Evolutionary conservation across 2,888 invertebrate species (phyloP).

Genomic region (Stenichneumon culpator): DNA sequence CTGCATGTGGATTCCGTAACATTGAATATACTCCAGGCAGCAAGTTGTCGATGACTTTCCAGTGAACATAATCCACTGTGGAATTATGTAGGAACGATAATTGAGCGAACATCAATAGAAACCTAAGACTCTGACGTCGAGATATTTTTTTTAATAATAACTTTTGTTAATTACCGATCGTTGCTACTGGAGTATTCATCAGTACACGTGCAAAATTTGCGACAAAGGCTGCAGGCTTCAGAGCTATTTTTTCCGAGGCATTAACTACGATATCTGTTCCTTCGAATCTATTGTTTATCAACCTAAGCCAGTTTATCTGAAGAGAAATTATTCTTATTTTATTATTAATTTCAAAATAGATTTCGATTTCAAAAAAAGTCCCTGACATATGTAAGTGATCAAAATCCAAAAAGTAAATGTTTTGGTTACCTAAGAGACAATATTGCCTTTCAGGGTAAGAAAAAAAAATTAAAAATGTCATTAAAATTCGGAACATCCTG

Average conservation of each 20-base stretch:
- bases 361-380: background rate
- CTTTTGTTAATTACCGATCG: constrained; percentile 13
- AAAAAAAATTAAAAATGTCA: too few relatives aligned
- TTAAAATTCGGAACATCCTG: too few relatives aligned
- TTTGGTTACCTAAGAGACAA: too few relatives aligned
- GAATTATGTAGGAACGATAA: background rate
- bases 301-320: constrained; percentile 11
- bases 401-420: too few relatives aligned
- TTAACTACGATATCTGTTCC: constrained; percentile 12
- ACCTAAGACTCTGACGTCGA: background rate
- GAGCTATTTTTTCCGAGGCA: background rate
- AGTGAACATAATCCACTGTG: constrained; percentile 31
- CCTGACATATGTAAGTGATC: too few relatives aligned
- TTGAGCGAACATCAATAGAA: background rate
- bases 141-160: background rate
- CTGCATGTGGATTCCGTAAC: background rate
- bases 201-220: background rate
- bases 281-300: background rate
- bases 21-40: background rate
- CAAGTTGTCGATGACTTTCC: background rate
- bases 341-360: background rate
- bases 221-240: background rate
- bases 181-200: background rate
- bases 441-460: too few relatives aligned
- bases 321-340: background rate